phyloP scores from a whole-genome alignment of 2,797 vertebrate species.

The Chiroxiphia lanceolata region DNA sequence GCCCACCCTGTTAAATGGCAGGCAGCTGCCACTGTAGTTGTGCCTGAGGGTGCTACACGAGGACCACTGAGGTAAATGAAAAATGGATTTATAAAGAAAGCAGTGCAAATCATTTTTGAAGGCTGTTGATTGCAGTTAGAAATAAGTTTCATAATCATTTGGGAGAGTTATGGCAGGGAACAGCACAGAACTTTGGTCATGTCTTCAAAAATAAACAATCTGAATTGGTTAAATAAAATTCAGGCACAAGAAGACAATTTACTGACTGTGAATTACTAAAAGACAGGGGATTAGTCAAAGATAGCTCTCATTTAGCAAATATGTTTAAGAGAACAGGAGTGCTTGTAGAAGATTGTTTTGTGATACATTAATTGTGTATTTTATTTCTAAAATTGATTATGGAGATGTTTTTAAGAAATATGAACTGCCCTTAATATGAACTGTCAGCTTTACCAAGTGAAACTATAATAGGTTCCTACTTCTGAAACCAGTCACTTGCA shows the following conservation, averaged over 20 bases:
- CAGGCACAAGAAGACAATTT: not conserved
- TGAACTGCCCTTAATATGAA: not conserved
- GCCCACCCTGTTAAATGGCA: not conserved
- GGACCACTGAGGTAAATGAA: not conserved
- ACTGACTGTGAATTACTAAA: not conserved
- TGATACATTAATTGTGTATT: not conserved
- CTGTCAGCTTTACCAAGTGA: not conserved
- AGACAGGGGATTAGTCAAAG: slow-evolving; percentile 9
- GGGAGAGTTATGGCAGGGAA: not conserved
- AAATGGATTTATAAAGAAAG: not conserved
- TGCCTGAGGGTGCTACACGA: not conserved
- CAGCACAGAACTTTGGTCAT: not conserved
- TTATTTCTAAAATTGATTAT: not conserved
- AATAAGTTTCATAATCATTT: not conserved
- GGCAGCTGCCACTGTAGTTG: not conserved
- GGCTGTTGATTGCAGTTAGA: not conserved
- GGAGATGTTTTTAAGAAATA: not conserved
- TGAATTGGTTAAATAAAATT: slow-evolving; percentile 40
- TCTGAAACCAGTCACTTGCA: not conserved
- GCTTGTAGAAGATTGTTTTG: not conserved
- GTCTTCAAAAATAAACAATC: slow-evolving; percentile 43
- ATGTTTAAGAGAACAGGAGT: not conserved
- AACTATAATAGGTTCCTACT: not conserved
- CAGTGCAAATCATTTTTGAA: not conserved
- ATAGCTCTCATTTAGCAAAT: not conserved